phyloP scores from a whole-genome alignment of 2,888 invertebrate species.

The Muschampia staudingeri region DNA sequence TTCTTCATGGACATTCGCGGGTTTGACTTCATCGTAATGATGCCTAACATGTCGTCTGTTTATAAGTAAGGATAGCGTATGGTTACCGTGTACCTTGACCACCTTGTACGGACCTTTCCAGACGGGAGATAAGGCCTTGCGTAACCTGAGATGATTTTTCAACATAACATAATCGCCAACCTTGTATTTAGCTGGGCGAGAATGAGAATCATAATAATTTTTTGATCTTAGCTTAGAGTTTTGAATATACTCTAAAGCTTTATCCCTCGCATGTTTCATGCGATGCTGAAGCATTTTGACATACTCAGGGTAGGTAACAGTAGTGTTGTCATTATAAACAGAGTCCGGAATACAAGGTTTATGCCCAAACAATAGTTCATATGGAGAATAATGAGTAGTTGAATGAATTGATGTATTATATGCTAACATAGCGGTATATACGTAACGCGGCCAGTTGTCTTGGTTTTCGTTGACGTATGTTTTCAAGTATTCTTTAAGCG shows the following conservation, averaged over 20 bases:
- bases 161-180: conserved; percentile 9
- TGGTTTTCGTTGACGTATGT: conserved; percentile 1
- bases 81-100: conserved; percentile 14
- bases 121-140: not conserved
- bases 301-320: not conserved
- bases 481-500: not conserved
- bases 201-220: conserved; percentile 13
- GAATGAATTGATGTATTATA: not conserved
- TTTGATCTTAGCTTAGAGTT: not conserved
- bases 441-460: not conserved
- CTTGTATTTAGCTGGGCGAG: not conserved
- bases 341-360: not conserved
- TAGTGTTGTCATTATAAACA: not conserved
- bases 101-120: conserved; percentile 4
- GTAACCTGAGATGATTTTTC: not conserved
- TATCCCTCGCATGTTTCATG: not conserved
- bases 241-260: conserved; percentile 15
- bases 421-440: not conserved
- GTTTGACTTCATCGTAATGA: conserved; percentile 2
- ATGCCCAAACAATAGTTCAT: not conserved
- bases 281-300: conserved; percentile 6
- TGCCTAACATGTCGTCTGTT: not conserved
- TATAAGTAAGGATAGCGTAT: not conserved
- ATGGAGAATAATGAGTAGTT: not conserved
- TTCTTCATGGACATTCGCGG: not conserved